Percentiles rank a stretch among this genome's conserved stretches.
Conservation (phyloP, 2,113 vertebrate genomes). For the Ascaphus truei region DNA sequence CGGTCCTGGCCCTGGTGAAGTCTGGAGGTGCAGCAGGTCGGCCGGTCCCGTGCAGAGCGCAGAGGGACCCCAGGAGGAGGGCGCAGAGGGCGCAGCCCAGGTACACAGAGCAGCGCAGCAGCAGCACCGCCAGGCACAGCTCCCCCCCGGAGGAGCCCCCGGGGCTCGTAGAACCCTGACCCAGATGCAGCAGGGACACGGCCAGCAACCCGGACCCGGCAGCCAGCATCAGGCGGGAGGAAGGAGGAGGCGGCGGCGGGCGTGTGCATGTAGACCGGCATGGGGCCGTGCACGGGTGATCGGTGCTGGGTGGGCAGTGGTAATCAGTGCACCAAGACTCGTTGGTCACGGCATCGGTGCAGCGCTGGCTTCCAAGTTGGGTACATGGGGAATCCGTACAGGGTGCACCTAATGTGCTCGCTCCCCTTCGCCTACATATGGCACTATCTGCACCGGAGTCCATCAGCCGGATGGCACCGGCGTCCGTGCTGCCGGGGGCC, state of each 20-base stretch:
- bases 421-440: slow-evolving; percentile 12
- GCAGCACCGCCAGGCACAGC: slow-evolving; percentile 14
- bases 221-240: slow-evolving; percentile 40
- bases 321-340: slow-evolving; percentile 5
- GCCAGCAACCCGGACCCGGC: slow-evolving; percentile 38
- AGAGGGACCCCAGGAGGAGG: slow-evolving; percentile 46
- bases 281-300: neutral
- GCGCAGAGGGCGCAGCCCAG: slow-evolving; percentile 49
- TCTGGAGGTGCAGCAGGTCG: slow-evolving; percentile 40
- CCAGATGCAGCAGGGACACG: slow-evolving; percentile 35
- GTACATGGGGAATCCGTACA: slow-evolving; percentile 18
- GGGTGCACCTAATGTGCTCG: neutral
- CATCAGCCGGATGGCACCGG: neutral
- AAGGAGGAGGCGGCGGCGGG: neutral
- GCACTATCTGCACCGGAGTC: neutral
- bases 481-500: neutral
- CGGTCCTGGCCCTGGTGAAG: slow-evolving; percentile 46
- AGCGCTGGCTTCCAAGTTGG: slow-evolving; percentile 37
- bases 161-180: neutral
- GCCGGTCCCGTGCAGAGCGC: slow-evolving; percentile 41
- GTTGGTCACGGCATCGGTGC: slow-evolving; percentile 17
- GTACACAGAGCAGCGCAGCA: slow-evolving; percentile 50
- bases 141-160: neutral
- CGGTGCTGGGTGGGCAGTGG: neutral
- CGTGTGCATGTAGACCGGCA: neutral